Conservation (phyloP, 2,888 invertebrate genomes). For the Sarcophaga rosellei region DNA sequence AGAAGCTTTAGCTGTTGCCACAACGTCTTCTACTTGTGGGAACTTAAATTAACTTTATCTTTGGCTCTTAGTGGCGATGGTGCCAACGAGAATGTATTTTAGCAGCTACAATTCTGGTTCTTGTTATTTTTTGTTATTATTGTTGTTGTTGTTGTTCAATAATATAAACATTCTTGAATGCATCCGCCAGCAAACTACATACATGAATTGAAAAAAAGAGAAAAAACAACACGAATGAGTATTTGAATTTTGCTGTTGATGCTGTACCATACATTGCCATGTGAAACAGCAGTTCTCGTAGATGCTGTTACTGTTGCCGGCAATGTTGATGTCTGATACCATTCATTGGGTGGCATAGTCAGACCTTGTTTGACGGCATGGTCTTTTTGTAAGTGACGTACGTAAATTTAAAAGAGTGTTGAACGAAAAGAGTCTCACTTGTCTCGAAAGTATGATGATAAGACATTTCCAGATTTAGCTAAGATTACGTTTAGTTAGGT, state of each 20-base stretch:
- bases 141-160: constrained; percentile 32
- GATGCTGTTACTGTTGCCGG: neutral
- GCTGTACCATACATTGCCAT: neutral
- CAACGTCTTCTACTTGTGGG: constrained; percentile 66
- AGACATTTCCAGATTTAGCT: too few relatives aligned
- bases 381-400: too few relatives aligned
- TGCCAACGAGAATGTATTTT: constrained; percentile 51
- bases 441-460: too few relatives aligned
- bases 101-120: constrained; percentile 31
- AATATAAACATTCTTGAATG: constrained; percentile 48
- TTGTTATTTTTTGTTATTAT: constrained; percentile 10
- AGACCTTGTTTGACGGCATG: too few relatives aligned
- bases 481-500: too few relatives aligned
- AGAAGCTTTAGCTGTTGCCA: neutral
- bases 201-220: constrained; percentile 14
- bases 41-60: constrained; percentile 67
- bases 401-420: too few relatives aligned
- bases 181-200: constrained; percentile 21
- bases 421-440: too few relatives aligned
- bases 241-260: constrained; percentile 45
- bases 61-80: constrained; percentile 36
- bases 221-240: constrained; percentile 2
- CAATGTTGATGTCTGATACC: neutral
- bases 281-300: neutral
- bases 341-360: too few relatives aligned